Conservation (phyloP, 2,797 vertebrate species). For the Hydrophis major region DNA sequence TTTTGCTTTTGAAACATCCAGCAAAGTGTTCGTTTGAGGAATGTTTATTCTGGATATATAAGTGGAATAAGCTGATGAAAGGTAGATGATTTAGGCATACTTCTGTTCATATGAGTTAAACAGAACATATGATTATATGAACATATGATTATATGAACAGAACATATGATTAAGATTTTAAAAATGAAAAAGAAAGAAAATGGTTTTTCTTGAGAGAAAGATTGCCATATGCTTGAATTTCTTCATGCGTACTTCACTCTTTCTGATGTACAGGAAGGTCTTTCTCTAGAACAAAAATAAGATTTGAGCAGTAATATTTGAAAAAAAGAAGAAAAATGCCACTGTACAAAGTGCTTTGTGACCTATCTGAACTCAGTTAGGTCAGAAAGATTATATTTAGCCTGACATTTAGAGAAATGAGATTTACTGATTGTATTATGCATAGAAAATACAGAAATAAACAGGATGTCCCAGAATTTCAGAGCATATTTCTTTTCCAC, state of each 20-base stretch:
- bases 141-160: no score
- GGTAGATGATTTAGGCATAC: constrained; percentile 49
- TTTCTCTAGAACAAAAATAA: constrained; percentile 37
- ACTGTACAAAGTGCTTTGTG: constrained; percentile 58
- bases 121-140: no score
- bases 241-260: constrained; percentile 43
- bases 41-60: constrained; percentile 38
- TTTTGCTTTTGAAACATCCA: constrained; percentile 6
- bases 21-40: constrained; percentile 45
- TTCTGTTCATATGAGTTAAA: constrained; percentile 56
- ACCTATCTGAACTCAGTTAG: constrained; percentile 59
- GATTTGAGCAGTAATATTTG: constrained; percentile 44
- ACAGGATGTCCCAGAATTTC: constrained; percentile 1
- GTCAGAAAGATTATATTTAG: constrained; percentile 56
- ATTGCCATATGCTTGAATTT: constrained; percentile 65
- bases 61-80: constrained; percentile 49
- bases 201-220: constrained; percentile 55
- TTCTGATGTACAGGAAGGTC: constrained; percentile 31
- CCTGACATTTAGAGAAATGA: constrained; percentile 61
- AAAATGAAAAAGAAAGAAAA: constrained; percentile 45
- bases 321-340: constrained; percentile 54
- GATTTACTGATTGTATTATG: constrained; percentile 39
- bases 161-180: constrained; percentile 58
- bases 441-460: constrained; percentile 40
- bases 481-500: not conserved